Percentiles rank a stretch among this genome's conserved stretches.
Evolutionary conservation across 64 coral and sea anemone species (phyloP).

Genomic region (Platygyra sinensis): DNA sequence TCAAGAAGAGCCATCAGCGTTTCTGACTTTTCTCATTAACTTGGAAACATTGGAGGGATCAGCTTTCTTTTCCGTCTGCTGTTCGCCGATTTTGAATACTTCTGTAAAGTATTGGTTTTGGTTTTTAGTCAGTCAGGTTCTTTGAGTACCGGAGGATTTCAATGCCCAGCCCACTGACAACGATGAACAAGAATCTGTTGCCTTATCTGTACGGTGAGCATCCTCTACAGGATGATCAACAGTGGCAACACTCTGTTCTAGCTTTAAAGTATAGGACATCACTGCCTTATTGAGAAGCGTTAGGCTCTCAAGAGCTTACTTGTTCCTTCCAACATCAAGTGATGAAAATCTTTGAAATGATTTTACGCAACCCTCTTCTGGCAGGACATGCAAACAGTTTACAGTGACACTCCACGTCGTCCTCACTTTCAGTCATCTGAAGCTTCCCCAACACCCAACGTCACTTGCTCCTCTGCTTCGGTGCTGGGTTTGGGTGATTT

Average conservation of each 20-base stretch:
- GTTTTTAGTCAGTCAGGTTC: background rate
- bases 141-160: background rate
- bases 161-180: conserved; percentile 17
- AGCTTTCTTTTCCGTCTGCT: too few relatives aligned
- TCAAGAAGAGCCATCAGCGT: too few relatives aligned
- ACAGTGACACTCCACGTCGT: background rate
- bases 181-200: background rate
- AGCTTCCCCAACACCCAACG: conserved; percentile 6
- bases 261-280: conserved; percentile 19
- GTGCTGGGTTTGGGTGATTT: background rate
- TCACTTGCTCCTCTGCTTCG: background rate
- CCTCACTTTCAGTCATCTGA: background rate
- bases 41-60: too few relatives aligned
- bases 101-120: conserved; percentile 28
- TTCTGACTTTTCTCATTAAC: too few relatives aligned
- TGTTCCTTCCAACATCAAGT: conserved; percentile 59
- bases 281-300: conserved; percentile 50
- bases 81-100: conserved; percentile 18
- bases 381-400: conserved; percentile 57
- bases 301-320: conserved; percentile 32
- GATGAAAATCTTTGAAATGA: conserved; percentile 61
- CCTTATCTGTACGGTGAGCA: background rate
- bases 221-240: background rate
- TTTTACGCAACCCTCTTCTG: conserved; percentile 61
- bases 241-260: conserved; percentile 27